phyloP scores from a whole-genome alignment of 2,888 invertebrate genomes.

The Hypselothyrea guttata region DNA sequence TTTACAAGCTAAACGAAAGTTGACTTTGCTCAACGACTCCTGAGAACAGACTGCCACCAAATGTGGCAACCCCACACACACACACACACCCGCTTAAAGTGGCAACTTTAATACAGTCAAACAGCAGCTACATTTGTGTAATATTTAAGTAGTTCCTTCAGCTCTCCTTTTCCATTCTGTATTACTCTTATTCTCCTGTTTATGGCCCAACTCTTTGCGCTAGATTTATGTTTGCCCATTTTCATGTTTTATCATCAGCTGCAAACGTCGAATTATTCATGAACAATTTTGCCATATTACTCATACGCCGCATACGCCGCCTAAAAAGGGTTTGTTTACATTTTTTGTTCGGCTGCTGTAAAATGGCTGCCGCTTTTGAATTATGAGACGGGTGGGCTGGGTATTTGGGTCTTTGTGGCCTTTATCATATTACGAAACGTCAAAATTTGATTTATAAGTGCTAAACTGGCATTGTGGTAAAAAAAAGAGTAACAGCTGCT shows the following conservation, averaged over 20 bases:
- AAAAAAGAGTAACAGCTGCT: background rate
- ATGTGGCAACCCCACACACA: background rate
- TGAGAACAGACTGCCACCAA: slow-evolving; percentile 6
- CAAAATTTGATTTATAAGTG: slow-evolving; percentile 59
- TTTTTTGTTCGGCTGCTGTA: slow-evolving; percentile 1
- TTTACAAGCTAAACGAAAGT: slow-evolving; percentile 81
- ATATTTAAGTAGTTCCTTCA: slow-evolving; percentile 56
- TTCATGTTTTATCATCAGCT: slow-evolving; percentile 76
- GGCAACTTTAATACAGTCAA: slow-evolving; percentile 58
- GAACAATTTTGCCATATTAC: slow-evolving; percentile 65
- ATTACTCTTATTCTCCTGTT: slow-evolving; percentile 30
- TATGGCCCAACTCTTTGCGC: slow-evolving; percentile 55
- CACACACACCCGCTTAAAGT: background rate
- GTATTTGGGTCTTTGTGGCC: slow-evolving; percentile 32
- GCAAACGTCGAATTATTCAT: slow-evolving; percentile 78
- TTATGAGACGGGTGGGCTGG: slow-evolving; percentile 53
- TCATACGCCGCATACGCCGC: slow-evolving; percentile 62
- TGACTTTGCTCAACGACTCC: slow-evolving; percentile 70
- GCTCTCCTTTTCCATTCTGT: background rate
- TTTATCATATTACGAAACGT: slow-evolving; percentile 54
- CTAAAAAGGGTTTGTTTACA: slow-evolving; percentile 60
- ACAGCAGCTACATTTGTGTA: slow-evolving; percentile 32
- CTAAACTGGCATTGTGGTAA: slow-evolving; percentile 9
- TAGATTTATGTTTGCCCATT: slow-evolving; percentile 72
- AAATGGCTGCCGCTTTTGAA: slow-evolving; percentile 41